phyloP scores from a whole-genome alignment of 1,140 invertebrate genomes.

The Stratiolaelaps scimitus region DNA sequence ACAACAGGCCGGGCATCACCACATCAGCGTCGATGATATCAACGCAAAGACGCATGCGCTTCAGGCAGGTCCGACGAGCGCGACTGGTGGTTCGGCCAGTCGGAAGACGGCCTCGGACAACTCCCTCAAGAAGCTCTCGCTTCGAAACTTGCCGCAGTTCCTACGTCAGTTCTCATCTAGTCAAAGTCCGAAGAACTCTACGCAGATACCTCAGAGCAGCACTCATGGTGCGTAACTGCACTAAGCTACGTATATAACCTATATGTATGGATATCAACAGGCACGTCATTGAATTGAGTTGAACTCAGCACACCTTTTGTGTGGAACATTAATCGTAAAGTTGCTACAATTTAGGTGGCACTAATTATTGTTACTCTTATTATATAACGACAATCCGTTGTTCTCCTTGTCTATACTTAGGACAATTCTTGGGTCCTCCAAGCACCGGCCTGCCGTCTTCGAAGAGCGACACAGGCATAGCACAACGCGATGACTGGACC shows the following conservation, averaged over 20 bases:
- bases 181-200: constrained; percentile 31
- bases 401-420: too few relatives aligned
- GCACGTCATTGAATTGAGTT: too few relatives aligned
- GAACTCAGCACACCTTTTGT: too few relatives aligned
- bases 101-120: constrained; percentile 35
- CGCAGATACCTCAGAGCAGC: constrained; percentile 6
- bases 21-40: constrained; percentile 16
- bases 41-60: background rate
- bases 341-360: too few relatives aligned
- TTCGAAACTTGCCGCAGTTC: constrained; percentile 30
- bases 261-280: too few relatives aligned
- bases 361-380: too few relatives aligned
- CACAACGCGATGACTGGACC: background rate
- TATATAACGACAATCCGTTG: too few relatives aligned
- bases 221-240: background rate
- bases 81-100: background rate
- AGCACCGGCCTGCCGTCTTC: constrained; percentile 4
- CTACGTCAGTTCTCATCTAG: constrained; percentile 34
- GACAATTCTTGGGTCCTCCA: too few relatives aligned
- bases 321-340: too few relatives aligned
- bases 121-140: constrained; percentile 34
- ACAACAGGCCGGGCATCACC: background rate
- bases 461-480: constrained; percentile 20
- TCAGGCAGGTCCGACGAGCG: too few relatives aligned
- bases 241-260: background rate